Percentiles rank a stretch among this genome's conserved stretches.
These are phyloP conservation scores for Poeciliopsis occidentalis DNA, from an alignment of 2,113 vertebrate genomes.

Conservation along the genomic window DNA sequence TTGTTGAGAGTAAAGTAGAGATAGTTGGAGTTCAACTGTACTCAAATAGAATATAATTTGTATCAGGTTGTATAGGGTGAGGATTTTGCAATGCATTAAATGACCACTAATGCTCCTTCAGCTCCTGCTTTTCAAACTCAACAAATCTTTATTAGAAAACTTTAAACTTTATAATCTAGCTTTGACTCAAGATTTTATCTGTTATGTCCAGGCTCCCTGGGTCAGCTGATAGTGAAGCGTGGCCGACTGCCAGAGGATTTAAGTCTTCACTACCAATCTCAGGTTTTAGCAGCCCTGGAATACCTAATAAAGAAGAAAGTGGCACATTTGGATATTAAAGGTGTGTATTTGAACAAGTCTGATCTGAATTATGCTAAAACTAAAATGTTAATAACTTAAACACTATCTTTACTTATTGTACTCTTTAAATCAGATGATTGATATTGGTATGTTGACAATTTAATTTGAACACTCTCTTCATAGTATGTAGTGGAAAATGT, in stretches of 20 bases:
- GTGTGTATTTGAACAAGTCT: conserved; percentile 66
- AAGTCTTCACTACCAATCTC: conserved; percentile 88
- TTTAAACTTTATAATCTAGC: conserved; percentile 12
- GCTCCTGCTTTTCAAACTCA: conserved; percentile 2
- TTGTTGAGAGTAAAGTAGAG: background rate
- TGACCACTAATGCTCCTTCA: conserved; percentile 33
- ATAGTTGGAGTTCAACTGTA: background rate
- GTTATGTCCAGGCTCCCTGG: conserved; percentile 83
- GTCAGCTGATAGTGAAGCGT: conserved; percentile 87
- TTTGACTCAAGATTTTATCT: conserved; percentile 10
- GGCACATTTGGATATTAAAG: conserved; percentile 94
- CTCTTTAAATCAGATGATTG: background rate
- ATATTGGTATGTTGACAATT: background rate
- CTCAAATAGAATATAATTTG: conserved; percentile 17
- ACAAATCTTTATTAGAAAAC: background rate
- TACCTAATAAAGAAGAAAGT: conserved; percentile 86
- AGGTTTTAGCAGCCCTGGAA: conserved; percentile 87
- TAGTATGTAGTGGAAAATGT: conserved; percentile 39
- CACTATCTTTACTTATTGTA: background rate
- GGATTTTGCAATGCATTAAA: conserved; percentile 32
- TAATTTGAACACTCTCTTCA: conserved; percentile 32
- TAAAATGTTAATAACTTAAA: background rate
- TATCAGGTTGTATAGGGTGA: conserved; percentile 15
- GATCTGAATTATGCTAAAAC: background rate
- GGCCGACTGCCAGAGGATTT: conserved; percentile 91